Evolutionary conservation across 2,888 invertebrate species (phyloP).

Genomic region (Orchesellides sinensis): DNA sequence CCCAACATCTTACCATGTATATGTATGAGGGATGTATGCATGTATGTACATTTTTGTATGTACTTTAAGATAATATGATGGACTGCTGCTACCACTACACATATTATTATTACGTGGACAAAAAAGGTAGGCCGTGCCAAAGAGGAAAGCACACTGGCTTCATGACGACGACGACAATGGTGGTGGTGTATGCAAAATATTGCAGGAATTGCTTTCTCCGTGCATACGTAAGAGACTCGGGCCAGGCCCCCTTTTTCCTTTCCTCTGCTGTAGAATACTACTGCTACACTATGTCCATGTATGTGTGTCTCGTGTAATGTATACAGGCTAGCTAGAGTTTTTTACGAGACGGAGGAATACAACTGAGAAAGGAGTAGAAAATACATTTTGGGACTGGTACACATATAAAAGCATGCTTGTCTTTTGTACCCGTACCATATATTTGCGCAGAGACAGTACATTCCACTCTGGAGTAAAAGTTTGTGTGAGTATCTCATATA

Average conservation of each 20-base stretch:
- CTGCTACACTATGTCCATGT: neutral
- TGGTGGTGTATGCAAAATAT: slow-evolving; percentile 8
- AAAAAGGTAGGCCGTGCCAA: slow-evolving; percentile 16
- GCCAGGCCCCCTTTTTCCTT: slow-evolving; percentile 32
- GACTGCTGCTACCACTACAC: no score
- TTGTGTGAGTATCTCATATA: no score
- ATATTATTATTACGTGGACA: slow-evolving; percentile 15
- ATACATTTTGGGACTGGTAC: neutral
- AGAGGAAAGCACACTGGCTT: no score
- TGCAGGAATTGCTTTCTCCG: slow-evolving; percentile 45
- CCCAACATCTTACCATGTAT: no score
- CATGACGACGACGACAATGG: no score
- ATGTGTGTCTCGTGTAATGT: neutral
- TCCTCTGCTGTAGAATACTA: neutral
- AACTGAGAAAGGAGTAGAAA: neutral
- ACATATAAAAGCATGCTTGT: neutral
- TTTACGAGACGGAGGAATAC: slow-evolving; percentile 12
- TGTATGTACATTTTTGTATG: no score
- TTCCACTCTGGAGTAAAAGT: no score
- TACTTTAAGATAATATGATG: no score
- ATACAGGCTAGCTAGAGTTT: no score
- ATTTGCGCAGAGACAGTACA: slow-evolving; percentile 39
- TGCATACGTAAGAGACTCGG: slow-evolving; percentile 32
- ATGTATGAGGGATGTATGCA: no score
- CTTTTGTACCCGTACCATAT: neutral